These are phyloP conservation scores for Pseudopipra pipra DNA, from an alignment of 2,113 vertebrate species.

Conservation along the genomic window DNA sequence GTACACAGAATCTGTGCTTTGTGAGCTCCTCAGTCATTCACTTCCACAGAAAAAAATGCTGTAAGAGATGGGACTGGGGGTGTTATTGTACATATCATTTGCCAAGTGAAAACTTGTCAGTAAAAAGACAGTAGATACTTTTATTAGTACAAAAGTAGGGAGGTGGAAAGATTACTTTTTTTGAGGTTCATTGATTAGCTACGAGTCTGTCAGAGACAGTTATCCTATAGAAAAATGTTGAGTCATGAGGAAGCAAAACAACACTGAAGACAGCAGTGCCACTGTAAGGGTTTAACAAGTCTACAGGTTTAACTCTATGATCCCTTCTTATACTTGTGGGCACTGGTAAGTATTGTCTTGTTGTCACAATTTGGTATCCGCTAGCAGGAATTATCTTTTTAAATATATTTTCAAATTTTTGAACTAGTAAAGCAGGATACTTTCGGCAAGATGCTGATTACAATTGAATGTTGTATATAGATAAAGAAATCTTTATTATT, in stretches of 20 bases:
- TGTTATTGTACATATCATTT: fast-evolving
- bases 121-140: background rate
- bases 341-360: background rate
- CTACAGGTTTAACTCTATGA: background rate
- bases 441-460: background rate
- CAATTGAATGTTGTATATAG: background rate
- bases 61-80: background rate
- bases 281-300: background rate
- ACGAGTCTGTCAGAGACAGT: background rate
- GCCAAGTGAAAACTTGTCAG: background rate
- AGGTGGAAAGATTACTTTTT: background rate
- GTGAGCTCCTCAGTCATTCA: background rate
- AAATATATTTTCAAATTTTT: background rate
- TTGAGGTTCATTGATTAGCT: background rate
- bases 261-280: background rate
- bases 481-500: background rate
- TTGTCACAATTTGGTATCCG: background rate
- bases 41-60: background rate
- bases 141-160: background rate
- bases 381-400: background rate
- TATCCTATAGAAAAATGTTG: background rate
- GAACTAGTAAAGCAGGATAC: background rate
- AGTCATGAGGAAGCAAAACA: background rate
- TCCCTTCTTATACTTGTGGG: background rate
- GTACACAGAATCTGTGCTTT: background rate